A percentile compares a stretch with the other conserved stretches of the same genome.
Conservation (phyloP, 2,888 invertebrate genomes). For the Blera fallax region DNA sequence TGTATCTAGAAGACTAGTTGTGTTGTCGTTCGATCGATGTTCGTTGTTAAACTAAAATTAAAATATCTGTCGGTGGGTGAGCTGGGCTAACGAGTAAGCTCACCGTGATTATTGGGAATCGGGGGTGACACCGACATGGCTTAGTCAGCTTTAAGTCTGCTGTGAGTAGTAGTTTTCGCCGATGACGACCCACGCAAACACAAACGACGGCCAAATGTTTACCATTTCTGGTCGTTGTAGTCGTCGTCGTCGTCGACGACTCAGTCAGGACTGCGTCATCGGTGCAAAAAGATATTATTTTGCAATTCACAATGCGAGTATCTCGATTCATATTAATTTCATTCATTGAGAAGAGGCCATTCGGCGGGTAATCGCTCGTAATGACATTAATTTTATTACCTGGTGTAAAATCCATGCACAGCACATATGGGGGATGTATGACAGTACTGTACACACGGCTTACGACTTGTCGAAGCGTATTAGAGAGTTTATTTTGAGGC, state of each 20-base stretch:
- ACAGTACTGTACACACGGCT: constrained; percentile 14
- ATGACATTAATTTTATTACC: constrained; percentile 56
- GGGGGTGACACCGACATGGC: constrained; percentile 63
- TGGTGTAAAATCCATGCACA: constrained; percentile 8
- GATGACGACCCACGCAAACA: constrained; percentile 53
- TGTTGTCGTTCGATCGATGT: constrained; percentile 67
- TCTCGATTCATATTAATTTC: constrained; percentile 21
- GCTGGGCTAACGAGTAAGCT: constrained; percentile 13
- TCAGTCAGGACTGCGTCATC: constrained; percentile 62
- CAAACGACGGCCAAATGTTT: constrained; percentile 53
- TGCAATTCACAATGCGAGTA: constrained; percentile 24
- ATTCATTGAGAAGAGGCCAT: constrained; percentile 58
- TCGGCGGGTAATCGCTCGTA: constrained; percentile 31
- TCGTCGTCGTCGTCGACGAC: constrained; percentile 15
- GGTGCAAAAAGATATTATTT: constrained; percentile 57
- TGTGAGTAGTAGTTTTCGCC: constrained; percentile 19
- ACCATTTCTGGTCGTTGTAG: constrained; percentile 66
- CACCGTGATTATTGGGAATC: constrained; percentile 38
- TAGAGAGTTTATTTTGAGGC: constrained; percentile 48
- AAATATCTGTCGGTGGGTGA: constrained; percentile 16
- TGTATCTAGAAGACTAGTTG: constrained; percentile 9
- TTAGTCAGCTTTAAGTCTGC: constrained; percentile 53
- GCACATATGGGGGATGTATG: constrained; percentile 3
- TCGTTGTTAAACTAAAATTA: constrained; percentile 65
- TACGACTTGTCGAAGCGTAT: constrained; percentile 50